Conservation (phyloP, 2,888 invertebrate genomes). For the Oeneis ivallda region DNA sequence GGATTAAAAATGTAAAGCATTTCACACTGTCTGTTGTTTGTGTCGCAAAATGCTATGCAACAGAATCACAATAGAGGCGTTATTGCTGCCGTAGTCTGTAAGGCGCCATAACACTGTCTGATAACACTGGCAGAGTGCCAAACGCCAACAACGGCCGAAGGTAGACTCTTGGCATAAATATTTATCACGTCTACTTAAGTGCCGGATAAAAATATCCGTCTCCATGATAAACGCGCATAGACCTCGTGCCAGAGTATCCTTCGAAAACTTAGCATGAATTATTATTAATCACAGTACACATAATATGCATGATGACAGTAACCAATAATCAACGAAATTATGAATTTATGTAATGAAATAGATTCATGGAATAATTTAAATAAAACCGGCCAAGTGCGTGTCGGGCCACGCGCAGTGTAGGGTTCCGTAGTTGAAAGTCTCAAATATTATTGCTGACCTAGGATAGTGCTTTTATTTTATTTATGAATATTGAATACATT, state of each 20-base stretch:
- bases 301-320: too few relatives aligned
- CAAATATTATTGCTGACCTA: too few relatives aligned
- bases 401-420: too few relatives aligned
- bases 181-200: slow-evolving; percentile 19
- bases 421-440: too few relatives aligned
- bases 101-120: slow-evolving; percentile 19
- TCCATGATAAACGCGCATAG: not conserved
- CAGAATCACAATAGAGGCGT: slow-evolving; percentile 11
- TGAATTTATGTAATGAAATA: too few relatives aligned
- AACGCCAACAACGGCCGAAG: slow-evolving; percentile 14
- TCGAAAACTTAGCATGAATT: too few relatives aligned
- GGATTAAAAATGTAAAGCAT: not conserved
- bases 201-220: slow-evolving; percentile 4
- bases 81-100: slow-evolving; percentile 8
- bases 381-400: too few relatives aligned
- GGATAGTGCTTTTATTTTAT: too few relatives aligned
- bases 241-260: not conserved
- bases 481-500: too few relatives aligned
- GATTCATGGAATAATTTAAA: too few relatives aligned
- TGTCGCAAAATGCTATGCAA: slow-evolving; percentile 10
- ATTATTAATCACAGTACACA: too few relatives aligned
- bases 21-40: not conserved
- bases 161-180: slow-evolving; percentile 21
- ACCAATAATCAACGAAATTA: too few relatives aligned
- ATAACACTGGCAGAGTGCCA: slow-evolving; percentile 28